Conservation (phyloP, 2,888 invertebrate species). For the Gastracanthus pulcherrimus region DNA sequence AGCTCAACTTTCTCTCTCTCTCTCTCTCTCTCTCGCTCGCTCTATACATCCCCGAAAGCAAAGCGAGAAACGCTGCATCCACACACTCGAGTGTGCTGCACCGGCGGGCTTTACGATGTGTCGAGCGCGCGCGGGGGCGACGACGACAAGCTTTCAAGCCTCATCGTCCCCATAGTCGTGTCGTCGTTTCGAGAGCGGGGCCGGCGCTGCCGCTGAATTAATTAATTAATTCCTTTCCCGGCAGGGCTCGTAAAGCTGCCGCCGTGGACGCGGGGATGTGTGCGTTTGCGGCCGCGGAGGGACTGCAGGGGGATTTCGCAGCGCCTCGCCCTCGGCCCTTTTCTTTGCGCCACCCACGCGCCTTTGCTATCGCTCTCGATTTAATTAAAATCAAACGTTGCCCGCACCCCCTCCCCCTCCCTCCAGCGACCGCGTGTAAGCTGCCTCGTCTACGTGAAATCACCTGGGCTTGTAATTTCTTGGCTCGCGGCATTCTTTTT, state of each 20-base stretch:
- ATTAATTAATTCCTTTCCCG: constrained; percentile 48
- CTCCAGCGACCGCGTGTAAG: too few relatives aligned
- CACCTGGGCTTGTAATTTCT: neutral
- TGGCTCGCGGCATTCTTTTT: neutral
- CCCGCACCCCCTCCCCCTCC: neutral
- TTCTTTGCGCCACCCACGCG: neutral
- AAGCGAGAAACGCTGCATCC: neutral
- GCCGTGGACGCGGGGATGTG: neutral
- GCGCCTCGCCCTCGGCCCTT: neutral
- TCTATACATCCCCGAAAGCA: neutral
- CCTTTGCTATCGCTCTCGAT: neutral
- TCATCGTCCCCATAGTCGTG: constrained; percentile 21
- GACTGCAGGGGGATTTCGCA: neutral
- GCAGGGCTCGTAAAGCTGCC: neutral
- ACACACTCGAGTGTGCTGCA: neutral
- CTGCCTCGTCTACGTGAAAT: neutral
- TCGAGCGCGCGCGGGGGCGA: constrained; percentile 14
- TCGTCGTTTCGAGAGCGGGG: constrained; percentile 12
- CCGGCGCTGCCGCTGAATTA: constrained; percentile 13
- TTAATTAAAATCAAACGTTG: constrained; percentile 41
- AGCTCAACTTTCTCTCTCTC: too few relatives aligned
- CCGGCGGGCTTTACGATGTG: constrained; percentile 49
- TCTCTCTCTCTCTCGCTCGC: too few relatives aligned
- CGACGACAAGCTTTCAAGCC: constrained; percentile 48
- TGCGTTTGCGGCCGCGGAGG: neutral